A percentile compares a stretch with the other conserved stretches of the same genome.
phyloP scores from a whole-genome alignment of 1,140 invertebrate species.

The Dendroctonus ponderosae region DNA sequence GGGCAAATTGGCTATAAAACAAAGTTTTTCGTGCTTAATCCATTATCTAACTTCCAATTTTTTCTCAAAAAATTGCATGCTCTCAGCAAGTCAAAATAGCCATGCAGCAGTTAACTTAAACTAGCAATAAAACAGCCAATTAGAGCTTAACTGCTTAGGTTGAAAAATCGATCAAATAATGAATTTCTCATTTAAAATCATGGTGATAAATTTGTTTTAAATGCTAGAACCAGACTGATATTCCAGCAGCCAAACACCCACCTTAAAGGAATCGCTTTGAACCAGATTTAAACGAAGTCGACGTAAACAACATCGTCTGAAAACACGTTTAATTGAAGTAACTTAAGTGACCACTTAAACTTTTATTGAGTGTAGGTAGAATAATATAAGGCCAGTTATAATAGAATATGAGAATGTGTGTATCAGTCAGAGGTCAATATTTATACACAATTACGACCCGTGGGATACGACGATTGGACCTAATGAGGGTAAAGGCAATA shows the following conservation, averaged over 20 bases:
- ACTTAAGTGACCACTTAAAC: constrained; percentile 30
- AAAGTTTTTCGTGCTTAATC: too few species aligned
- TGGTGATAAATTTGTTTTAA: too few species aligned
- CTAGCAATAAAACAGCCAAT: too few species aligned
- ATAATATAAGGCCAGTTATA: constrained; percentile 15
- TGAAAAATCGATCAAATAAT: too few species aligned
- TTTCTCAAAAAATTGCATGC: too few species aligned
- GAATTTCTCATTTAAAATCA: too few species aligned
- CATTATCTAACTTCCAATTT: too few species aligned
- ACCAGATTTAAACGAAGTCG: constrained; percentile 27
- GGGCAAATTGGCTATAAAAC: too few species aligned
- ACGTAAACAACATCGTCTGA: constrained; percentile 14
- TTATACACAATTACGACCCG: constrained; percentile 33
- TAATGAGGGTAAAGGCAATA: constrained; percentile 14
- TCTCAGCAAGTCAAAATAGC: too few species aligned
- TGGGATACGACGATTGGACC: constrained; percentile 17
- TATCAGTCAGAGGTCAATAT: constrained; percentile 37
- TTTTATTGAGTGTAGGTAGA: constrained; percentile 33
- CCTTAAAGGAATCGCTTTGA: constrained; percentile 10
- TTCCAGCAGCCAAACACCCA: constrained; percentile 1
- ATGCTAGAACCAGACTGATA: too few species aligned
- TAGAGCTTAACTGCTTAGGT: too few species aligned
- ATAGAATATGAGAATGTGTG: constrained; percentile 32
- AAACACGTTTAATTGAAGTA: constrained; percentile 30
- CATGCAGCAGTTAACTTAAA: too few species aligned